Percentiles rank a stretch among this genome's conserved stretches.
These are phyloP conservation scores for Adrianichthys oophorus DNA, from an alignment of 2,797 vertebrate genomes.

Conservation along the genomic window DNA sequence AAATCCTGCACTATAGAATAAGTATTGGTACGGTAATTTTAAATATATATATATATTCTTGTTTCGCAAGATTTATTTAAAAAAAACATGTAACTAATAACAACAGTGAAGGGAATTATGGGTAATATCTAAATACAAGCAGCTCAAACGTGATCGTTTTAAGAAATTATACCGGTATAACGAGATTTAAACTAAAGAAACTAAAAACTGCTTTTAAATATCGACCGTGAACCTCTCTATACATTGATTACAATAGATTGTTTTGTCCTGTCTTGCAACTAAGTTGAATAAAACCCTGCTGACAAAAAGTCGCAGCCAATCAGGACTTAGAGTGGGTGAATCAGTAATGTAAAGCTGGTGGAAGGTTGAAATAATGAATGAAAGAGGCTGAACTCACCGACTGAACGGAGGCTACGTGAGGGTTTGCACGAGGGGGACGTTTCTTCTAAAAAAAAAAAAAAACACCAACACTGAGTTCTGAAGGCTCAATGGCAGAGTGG, in stretches of 20 bases:
- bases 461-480: background rate
- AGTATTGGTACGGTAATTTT: too few species aligned
- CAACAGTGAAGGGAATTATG: too few species aligned
- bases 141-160: too few species aligned
- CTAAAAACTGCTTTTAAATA: too few species aligned
- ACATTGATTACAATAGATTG: background rate
- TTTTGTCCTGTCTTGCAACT: background rate
- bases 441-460: accelerated
- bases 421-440: constrained; percentile 2
- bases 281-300: background rate
- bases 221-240: too few species aligned
- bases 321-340: background rate
- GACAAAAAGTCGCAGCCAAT: constrained; percentile 15
- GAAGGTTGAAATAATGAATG: background rate
- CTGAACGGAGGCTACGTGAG: background rate
- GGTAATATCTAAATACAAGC: too few species aligned
- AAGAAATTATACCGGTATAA: too few species aligned
- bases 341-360: background rate
- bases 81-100: too few species aligned
- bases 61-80: too few species aligned
- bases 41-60: too few species aligned
- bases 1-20: too few species aligned
- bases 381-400: constrained; percentile 45
- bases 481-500: background rate
- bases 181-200: too few species aligned